Conservation (phyloP, 2,797 vertebrate genomes). For the Bucorvus abyssinicus region DNA sequence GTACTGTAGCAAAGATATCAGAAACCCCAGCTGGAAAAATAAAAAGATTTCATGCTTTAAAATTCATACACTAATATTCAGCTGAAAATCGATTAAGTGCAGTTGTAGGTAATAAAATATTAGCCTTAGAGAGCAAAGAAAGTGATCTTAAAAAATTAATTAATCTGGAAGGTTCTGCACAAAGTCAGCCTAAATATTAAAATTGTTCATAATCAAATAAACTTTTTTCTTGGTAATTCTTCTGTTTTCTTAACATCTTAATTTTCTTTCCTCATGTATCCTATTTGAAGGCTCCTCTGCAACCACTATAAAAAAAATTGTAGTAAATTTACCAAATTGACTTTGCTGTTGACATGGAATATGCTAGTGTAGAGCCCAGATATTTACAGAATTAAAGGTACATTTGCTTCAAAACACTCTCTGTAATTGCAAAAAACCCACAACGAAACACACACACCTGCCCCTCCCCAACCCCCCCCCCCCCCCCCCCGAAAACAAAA, state of each 20-base stretch:
- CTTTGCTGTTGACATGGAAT: background rate
- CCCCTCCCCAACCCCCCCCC: accelerated
- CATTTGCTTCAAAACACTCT: background rate
- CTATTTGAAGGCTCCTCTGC: background rate
- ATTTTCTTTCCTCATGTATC: background rate
- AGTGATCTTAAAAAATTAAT: background rate
- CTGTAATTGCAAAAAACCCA: background rate
- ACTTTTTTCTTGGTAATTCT: background rate
- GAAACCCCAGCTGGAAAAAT: background rate
- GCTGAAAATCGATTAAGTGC: background rate
- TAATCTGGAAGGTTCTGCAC: accelerated
- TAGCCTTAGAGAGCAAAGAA: background rate
- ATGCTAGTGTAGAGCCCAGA: background rate
- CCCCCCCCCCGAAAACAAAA: accelerated
- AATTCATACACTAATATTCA: background rate
- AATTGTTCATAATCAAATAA: background rate
- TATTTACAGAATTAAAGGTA: background rate
- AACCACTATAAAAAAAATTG: background rate
- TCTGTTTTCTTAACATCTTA: background rate
- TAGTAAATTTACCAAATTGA: background rate
- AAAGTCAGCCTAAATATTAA: background rate
- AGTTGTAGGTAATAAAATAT: background rate
- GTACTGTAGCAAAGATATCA: background rate
- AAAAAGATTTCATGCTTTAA: background rate
- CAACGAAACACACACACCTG: too few relatives aligned